Base-by-base conservation (phyloP, 2,888 invertebrate genomes). In the Cyaniris semiargus region DNA sequence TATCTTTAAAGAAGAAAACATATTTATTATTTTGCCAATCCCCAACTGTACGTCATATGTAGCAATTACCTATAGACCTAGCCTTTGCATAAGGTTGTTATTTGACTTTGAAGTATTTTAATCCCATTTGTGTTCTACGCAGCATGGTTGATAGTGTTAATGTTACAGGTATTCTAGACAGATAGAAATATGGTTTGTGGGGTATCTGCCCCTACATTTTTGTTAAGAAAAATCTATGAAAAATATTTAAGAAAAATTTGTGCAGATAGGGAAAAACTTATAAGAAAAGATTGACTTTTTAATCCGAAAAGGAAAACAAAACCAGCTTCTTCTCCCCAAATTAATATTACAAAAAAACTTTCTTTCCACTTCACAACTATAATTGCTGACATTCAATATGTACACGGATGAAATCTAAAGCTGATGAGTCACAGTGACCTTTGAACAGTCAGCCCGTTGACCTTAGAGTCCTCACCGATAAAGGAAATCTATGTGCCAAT, bases 401-500 rank as follows among this genome's bases (percentile, higher is more conserved):
- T 10, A 13, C 13, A 13, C 21, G 4, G 53, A 18, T 58, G 58
- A 58, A 58, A 58, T 58, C 58, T n/a, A 1, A 58, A 5, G 6
- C n/a, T 58, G 58, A 58, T 13, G 27, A 66, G 27, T 66, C 66
- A 60, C 13, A 15, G 23, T 66, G 27, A 66, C 66, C 66, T 66
- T 66, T 66, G 66, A 5, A 66, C 66, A 66, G 66, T 13, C 66
- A 27, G 66, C 27, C 27, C 1, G 27, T 66, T 27, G 66, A 66
- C 66, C 66, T 66, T 15, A 27, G 27, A 21, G 58, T 7, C 58
- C 58, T 27, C 23, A 27, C 27, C 27, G 21, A 66, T 66, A 66
- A 66, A 66, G 66, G 66, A 27, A 66, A 66, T 66, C 66, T 27
- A 66, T 66, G 27, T 66, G 66, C 66, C 66, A 66, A 27, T 15